These are phyloP conservation scores for Muschampia plurimacula DNA, from an alignment of 2,888 invertebrate species.

Conservation along the genomic window DNA sequence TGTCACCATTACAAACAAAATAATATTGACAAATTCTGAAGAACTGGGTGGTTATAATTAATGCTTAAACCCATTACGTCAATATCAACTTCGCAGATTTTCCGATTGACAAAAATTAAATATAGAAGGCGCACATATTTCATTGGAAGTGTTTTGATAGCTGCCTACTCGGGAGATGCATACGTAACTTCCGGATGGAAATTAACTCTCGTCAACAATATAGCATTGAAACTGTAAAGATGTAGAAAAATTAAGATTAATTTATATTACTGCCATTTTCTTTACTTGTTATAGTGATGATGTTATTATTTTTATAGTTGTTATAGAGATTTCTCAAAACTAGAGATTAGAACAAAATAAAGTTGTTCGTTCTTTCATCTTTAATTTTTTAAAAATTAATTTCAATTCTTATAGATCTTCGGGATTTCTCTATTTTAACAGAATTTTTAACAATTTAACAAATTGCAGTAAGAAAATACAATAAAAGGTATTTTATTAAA, in stretches of 20 bases:
- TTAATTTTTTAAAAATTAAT: too few species aligned
- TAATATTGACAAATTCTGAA: constrained; percentile 25
- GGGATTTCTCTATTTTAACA: too few species aligned
- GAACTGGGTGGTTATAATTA: constrained; percentile 33
- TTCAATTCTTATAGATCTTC: too few species aligned
- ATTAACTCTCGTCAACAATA: constrained; percentile 29
- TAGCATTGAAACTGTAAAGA: constrained; percentile 12
- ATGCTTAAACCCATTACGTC: constrained; percentile 26
- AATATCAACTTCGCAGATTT: constrained; percentile 24
- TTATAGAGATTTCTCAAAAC: too few species aligned
- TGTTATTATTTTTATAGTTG: too few species aligned
- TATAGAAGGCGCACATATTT: constrained; percentile 31
- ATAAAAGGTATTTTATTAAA: too few species aligned
- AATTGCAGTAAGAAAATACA: too few species aligned
- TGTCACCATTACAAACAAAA: constrained; percentile 25
- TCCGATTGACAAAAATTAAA: constrained; percentile 38
- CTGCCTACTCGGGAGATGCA: constrained; percentile 20
- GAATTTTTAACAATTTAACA: too few species aligned
- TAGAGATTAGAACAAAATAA: too few species aligned
- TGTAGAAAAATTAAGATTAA: not conserved
- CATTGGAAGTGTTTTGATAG: constrained; percentile 25
- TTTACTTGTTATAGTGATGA: not conserved
- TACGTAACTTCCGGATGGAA: constrained; percentile 32
- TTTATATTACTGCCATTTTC: not conserved
- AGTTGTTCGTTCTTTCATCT: too few species aligned